Base-by-base conservation (phyloP, 2,113 vertebrate species). In the Hydropotes inermis region DNA sequence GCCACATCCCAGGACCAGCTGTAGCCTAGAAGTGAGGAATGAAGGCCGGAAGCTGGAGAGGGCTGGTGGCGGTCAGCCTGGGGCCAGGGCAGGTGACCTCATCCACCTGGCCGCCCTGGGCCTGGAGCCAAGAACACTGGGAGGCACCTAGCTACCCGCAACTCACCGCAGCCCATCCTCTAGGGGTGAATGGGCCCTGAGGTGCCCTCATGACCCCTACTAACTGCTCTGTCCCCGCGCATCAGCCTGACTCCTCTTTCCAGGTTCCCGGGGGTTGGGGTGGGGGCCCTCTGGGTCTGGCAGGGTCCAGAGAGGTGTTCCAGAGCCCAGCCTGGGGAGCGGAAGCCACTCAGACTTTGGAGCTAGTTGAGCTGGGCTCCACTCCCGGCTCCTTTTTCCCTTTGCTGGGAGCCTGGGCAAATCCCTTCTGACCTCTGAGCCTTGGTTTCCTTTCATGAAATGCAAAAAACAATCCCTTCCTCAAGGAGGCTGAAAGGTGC, bases 1-100 rank as follows among this genome's bases (percentile, higher is more conserved):
- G 84, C 55, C 99, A 99, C 6, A 76, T 98, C 2, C 99, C 97
- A 0, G 98, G 98, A 2, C 98, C 99, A 16, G 98, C 97, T 0
- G 19, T 96, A 28, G 85, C n/a, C 99, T 99, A 84, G 0, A 47
- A 21, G 36, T 16, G 74, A 97, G 79, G 57, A 43, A 78, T 36
- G 58, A 33, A 30, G 16, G 55, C 28, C 19, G 74, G 57, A 50
- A 28, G 47, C 28, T n/a, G 43, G 61, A 36, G n/a, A 87, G 33
- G 39, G 6, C 57, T 28, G 58, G 74, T 3, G 8, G 25, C 33
- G 60, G 33, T 61, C 76, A 67, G 43, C 45, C 94, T 39, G 15
- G 83, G 33, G 9, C 57, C 12, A 14, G 45, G 27, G 83, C 16
- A 13, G 27, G 27, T 64, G 70, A 67, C 91, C 21, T 83, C 52